These are phyloP conservation scores for Drosophila borealis DNA, from an alignment of 2,888 invertebrate genomes.

Conservation along the genomic window DNA sequence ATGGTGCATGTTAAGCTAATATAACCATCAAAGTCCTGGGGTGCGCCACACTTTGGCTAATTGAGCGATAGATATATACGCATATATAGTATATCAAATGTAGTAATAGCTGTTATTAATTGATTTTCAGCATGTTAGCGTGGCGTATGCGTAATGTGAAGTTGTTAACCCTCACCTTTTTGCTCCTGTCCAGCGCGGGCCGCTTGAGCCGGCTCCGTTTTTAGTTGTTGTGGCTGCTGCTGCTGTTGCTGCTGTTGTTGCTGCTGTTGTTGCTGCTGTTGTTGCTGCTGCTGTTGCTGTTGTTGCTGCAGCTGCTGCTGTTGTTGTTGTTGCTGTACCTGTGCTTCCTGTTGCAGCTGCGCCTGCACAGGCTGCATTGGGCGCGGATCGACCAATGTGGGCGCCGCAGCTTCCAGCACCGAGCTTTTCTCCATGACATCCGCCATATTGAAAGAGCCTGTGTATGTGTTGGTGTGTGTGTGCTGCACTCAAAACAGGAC, in stretches of 20 bases:
- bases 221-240: slow-evolving; percentile 55
- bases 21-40: slow-evolving; percentile 70
- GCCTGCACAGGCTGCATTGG: slow-evolving; percentile 44
- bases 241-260: slow-evolving; percentile 49
- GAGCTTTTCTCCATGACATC: slow-evolving; percentile 84
- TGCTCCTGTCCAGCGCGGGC: slow-evolving; percentile 74
- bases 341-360: slow-evolving; percentile 58
- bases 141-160: slow-evolving; percentile 66
- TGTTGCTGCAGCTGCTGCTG: slow-evolving; percentile 48
- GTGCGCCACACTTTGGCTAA: slow-evolving; percentile 61
- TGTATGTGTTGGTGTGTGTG: slow-evolving; percentile 34
- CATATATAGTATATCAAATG: slow-evolving; percentile 1
- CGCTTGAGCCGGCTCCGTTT: slow-evolving; percentile 50
- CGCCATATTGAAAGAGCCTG: slow-evolving; percentile 80
- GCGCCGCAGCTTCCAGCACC: slow-evolving; percentile 77
- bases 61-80: slow-evolving; percentile 52
- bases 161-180: slow-evolving; percentile 67
- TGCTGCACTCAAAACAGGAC: slow-evolving; percentile 67
- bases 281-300: slow-evolving; percentile 35
- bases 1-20: slow-evolving; percentile 61
- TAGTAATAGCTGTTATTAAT: slow-evolving; percentile 40
- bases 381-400: slow-evolving; percentile 64
- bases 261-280: slow-evolving; percentile 41
- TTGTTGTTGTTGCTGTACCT: slow-evolving; percentile 42
- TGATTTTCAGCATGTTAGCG: slow-evolving; percentile 59